Percentiles rank a stretch among this genome's conserved stretches.
Conservation (phyloP, 2,888 invertebrate genomes). For the Drosophila borborema region DNA sequence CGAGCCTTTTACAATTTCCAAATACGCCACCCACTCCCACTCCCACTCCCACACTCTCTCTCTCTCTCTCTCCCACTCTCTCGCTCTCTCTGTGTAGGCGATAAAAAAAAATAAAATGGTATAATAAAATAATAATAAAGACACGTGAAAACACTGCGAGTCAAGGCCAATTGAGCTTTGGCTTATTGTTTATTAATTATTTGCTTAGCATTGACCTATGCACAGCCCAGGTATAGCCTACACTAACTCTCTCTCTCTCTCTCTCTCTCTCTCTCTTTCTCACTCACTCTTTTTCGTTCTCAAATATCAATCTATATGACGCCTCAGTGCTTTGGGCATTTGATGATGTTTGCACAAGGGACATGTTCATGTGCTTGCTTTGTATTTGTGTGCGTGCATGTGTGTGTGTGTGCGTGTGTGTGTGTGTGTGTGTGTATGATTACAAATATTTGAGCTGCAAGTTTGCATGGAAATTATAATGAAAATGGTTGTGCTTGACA, state of each 20-base stretch:
- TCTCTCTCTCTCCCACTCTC: not conserved
- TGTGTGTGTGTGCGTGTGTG: not conserved
- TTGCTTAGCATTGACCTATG: constrained; percentile 55
- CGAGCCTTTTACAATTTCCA: constrained; percentile 40
- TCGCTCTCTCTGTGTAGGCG: not conserved
- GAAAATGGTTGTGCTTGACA: constrained; percentile 22
- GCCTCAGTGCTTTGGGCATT: constrained; percentile 12
- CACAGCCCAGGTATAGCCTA: not conserved
- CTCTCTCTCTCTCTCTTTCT: too few relatives aligned
- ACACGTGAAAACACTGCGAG: constrained; percentile 50
- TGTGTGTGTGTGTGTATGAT: constrained; percentile 6
- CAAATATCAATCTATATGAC: constrained; percentile 8
- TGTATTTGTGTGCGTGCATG: constrained; percentile 5
- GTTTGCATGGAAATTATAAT: constrained; percentile 40
- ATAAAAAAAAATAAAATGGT: not conserved
- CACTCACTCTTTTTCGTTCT: not conserved
- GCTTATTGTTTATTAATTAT: constrained; percentile 70
- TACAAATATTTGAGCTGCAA: constrained; percentile 46
- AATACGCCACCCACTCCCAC: not conserved
- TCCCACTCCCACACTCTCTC: not conserved
- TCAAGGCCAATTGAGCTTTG: constrained; percentile 61
- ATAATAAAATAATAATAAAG: constrained; percentile 13
- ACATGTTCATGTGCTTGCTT: constrained; percentile 13
- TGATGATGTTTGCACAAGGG: constrained; percentile 30
- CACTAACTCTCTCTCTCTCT: not conserved